Percentiles rank a stretch among this genome's conserved stretches.
These are phyloP conservation scores for Theodoxus fluviatilis DNA, from an alignment of 2,888 invertebrate species.

Conservation along the genomic window DNA sequence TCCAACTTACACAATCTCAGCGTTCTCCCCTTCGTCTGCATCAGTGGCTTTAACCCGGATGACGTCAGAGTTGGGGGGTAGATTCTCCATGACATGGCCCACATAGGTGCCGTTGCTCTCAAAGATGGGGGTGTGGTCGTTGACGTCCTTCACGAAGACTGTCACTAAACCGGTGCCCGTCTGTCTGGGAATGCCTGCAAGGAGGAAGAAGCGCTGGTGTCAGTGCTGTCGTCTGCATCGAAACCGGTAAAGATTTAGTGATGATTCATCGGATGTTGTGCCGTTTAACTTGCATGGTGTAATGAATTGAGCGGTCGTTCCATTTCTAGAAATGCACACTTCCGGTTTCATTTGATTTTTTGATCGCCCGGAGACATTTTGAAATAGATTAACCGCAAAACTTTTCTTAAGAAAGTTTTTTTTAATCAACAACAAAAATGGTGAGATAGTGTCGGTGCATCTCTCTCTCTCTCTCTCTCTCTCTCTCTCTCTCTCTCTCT, in stretches of 20 bases:
- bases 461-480: background rate
- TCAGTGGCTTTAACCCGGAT: constrained; percentile 50
- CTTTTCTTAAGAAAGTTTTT: no score
- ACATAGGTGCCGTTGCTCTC: constrained; percentile 65
- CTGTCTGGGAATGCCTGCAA: constrained; percentile 86
- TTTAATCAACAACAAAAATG: no score
- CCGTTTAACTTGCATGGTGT: no score
- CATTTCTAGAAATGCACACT: no score
- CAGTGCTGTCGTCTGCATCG: constrained; percentile 17
- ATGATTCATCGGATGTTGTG: background rate
- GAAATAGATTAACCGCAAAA: no score
- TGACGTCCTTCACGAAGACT: constrained; percentile 90
- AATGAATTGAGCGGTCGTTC: no score
- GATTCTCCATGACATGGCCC: constrained; percentile 48
- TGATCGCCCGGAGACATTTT: no score
- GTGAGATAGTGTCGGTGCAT: no score
- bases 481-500: background rate
- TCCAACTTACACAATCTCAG: constrained; percentile 76
- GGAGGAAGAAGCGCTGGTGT: constrained; percentile 16
- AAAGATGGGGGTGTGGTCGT: constrained; percentile 91
- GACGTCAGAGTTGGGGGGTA: constrained; percentile 37
- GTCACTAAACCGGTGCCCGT: constrained; percentile 89
- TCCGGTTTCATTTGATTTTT: no score
- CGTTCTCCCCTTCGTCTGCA: constrained; percentile 76
- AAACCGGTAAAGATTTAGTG: background rate